These are phyloP conservation scores for Sialia sialis DNA, from an alignment of 2,113 vertebrate genomes.

Conservation along the genomic window DNA sequence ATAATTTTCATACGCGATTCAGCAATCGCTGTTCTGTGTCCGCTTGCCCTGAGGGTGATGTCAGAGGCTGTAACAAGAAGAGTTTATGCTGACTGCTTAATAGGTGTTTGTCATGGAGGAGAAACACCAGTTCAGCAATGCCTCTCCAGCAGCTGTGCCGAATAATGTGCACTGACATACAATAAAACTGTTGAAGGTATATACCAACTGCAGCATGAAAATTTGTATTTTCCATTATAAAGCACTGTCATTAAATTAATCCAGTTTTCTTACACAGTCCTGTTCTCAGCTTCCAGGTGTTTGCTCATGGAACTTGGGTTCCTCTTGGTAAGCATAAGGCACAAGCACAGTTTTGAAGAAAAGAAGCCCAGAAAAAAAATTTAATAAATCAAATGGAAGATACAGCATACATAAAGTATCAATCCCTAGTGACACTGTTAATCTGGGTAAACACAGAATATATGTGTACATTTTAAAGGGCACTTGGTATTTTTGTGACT, in stretches of 20 bases:
- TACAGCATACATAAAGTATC: background rate
- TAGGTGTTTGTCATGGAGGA: slow-evolving; percentile 73
- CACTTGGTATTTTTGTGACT: background rate
- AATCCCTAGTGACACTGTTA: background rate
- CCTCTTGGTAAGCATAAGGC: background rate
- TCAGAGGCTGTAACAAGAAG: slow-evolving; percentile 69
- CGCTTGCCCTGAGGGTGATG: slow-evolving; percentile 70
- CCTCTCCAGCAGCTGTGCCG: slow-evolving; percentile 61
- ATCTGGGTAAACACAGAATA: background rate
- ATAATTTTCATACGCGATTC: slow-evolving; percentile 76
- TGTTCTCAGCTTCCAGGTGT: background rate
- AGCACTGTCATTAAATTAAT: background rate
- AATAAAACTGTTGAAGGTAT: slow-evolving; percentile 50
- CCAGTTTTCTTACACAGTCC: background rate
- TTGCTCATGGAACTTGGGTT: background rate
- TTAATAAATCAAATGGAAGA: background rate
- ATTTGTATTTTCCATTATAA: background rate
- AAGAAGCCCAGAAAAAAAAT: background rate
- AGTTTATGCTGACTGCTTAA: slow-evolving; percentile 69
- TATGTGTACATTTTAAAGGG: background rate
- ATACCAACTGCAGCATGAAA: slow-evolving; percentile 6
- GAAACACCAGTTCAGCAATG: slow-evolving; percentile 48
- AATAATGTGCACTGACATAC: slow-evolving; percentile 36
- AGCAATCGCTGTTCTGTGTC: slow-evolving; percentile 70
- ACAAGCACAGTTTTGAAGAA: background rate